Conservation (phyloP, 2,113 vertebrate genomes). For the Gymnocephalus cernua region DNA sequence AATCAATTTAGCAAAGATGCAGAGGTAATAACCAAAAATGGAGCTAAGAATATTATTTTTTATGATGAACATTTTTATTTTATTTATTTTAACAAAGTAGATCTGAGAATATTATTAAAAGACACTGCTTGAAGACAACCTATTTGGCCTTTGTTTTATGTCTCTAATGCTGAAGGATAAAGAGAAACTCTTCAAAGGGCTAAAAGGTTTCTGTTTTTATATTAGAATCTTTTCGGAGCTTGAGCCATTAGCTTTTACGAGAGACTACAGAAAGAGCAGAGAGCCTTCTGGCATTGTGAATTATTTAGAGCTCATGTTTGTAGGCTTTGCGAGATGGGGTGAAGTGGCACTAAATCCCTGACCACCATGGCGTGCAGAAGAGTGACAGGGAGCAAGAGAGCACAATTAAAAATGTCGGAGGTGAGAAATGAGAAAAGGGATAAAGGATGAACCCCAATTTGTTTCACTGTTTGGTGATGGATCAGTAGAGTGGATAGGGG, state of each 20-base stretch:
- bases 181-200: constrained; percentile 22
- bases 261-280: constrained; percentile 42
- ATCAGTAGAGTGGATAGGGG: constrained; percentile 3
- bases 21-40: constrained; percentile 33
- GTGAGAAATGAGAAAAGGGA: constrained; percentile 17
- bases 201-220: constrained; percentile 41
- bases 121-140: constrained; percentile 9
- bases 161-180: constrained; percentile 29
- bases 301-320: constrained; percentile 71
- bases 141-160: constrained; percentile 19
- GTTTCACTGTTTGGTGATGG: neutral
- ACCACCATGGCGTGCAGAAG: constrained; percentile 36
- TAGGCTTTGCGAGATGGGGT: constrained; percentile 50
- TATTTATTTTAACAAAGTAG: no score
- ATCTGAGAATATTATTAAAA: neutral
- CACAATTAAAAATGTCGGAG: constrained; percentile 8
- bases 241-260: constrained; percentile 42
- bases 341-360: constrained; percentile 61
- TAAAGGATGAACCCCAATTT: neutral
- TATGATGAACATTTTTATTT: no score
- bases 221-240: constrained; percentile 27
- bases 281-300: constrained; percentile 60
- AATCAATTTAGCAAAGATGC: constrained; percentile 29
- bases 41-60: neutral
- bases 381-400: constrained; percentile 26